Evolutionary conservation across 1,140 invertebrate species (phyloP).

Genomic region (Diorhabda sublineata): DNA sequence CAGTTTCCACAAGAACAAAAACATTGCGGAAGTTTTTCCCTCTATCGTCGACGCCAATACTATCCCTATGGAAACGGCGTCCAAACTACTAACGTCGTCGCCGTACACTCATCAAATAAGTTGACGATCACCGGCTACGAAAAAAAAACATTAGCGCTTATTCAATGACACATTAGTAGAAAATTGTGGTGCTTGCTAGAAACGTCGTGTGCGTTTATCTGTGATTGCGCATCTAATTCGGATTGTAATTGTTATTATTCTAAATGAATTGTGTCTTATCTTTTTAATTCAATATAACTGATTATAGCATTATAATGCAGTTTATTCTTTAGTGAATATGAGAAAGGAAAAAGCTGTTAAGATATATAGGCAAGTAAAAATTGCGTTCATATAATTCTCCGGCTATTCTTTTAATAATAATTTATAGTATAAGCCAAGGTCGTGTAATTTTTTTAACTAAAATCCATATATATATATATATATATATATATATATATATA

Average conservation of each 20-base stretch:
- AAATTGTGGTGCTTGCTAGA: neutral
- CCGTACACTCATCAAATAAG: neutral
- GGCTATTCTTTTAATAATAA: no score
- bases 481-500: no score
- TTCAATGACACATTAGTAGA: slow-evolving; percentile 1
- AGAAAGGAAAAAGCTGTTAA: no score
- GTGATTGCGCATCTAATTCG: neutral
- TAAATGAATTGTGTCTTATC: no score
- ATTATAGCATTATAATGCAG: no score
- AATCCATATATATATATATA: no score
- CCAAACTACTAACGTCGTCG: neutral
- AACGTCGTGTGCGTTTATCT: neutral
- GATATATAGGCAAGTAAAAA: no score
- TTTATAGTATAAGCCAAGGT: no score
- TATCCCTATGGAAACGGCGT: slow-evolving; percentile 1
- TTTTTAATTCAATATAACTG: no score
- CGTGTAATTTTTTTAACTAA: no score
- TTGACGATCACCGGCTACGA: neutral
- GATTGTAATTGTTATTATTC: neutral
- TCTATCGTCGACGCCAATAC: neutral
- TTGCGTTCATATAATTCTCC: no score
- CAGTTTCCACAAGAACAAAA: neutral
- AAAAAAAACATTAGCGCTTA: neutral
- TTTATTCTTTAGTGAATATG: no score
- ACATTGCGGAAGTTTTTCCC: neutral